Percentiles rank a stretch among this genome's conserved stretches.
Conservation (phyloP, 2,888 invertebrate species). For the Tetropium fuscum region DNA sequence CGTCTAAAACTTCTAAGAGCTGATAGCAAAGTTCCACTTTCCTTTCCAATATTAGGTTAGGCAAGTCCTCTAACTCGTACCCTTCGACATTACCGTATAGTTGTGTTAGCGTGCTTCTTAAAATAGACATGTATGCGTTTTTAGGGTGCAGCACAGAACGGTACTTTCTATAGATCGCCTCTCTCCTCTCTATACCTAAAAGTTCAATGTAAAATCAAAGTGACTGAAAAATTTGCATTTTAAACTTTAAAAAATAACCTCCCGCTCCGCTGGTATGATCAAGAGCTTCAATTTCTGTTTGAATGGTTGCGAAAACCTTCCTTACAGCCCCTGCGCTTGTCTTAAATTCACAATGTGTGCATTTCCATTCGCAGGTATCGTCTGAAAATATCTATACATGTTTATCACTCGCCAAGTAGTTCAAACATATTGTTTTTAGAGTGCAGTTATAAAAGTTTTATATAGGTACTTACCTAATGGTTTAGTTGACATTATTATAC, state of each 20-base stretch:
- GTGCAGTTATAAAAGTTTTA: too few relatives aligned
- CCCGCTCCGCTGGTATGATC: slow-evolving; percentile 71
- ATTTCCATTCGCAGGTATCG: slow-evolving; percentile 70
- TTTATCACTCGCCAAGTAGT: too few relatives aligned
- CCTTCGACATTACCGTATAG: slow-evolving; percentile 83
- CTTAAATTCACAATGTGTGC: slow-evolving; percentile 76
- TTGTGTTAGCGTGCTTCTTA: slow-evolving; percentile 79
- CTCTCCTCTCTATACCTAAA: slow-evolving; percentile 71
- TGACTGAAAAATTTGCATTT: background rate
- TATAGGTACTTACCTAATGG: slow-evolving; percentile 79
- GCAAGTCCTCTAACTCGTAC: slow-evolving; percentile 78
- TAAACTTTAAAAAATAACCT: too few relatives aligned
- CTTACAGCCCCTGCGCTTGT: slow-evolving; percentile 73
- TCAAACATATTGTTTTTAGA: too few relatives aligned
- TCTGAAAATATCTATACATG: slow-evolving; percentile 38
- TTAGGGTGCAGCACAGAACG: slow-evolving; percentile 77
- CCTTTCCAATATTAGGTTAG: slow-evolving; percentile 78
- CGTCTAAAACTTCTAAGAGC: slow-evolving; percentile 76
- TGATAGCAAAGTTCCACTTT: slow-evolving; percentile 81
- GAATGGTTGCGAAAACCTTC: slow-evolving; percentile 74
- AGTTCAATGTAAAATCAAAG: background rate
- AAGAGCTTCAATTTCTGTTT: slow-evolving; percentile 75
- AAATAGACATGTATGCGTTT: slow-evolving; percentile 76
- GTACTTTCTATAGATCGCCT: slow-evolving; percentile 67
- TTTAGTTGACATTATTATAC: slow-evolving; percentile 73